A percentile compares a stretch with the other conserved stretches of the same genome.
These are phyloP conservation scores for Pagetopsis macropterus DNA, from an alignment of 2,797 vertebrate genomes.

Conservation along the genomic window DNA sequence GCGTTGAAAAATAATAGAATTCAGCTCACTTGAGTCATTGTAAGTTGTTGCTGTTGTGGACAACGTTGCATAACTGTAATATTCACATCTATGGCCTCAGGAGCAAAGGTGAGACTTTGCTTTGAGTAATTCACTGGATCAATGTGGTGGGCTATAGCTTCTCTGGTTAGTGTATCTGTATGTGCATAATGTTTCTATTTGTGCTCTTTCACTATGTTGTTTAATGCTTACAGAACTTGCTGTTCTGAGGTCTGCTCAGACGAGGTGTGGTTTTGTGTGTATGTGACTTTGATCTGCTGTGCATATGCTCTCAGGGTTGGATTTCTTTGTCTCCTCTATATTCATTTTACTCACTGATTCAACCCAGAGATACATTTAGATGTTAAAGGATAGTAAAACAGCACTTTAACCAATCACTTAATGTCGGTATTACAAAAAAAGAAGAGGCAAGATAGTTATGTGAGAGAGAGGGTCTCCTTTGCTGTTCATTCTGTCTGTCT, in stretches of 20 bases:
- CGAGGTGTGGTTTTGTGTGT: constrained; percentile 12
- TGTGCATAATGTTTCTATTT: constrained; percentile 5
- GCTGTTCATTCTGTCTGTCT: constrained; percentile 68
- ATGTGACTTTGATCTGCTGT: neutral
- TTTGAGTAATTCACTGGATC: neutral
- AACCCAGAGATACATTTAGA: constrained; percentile 27
- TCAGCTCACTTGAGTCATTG: too few relatives aligned
- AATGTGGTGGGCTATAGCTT: neutral
- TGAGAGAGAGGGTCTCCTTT: constrained; percentile 40
- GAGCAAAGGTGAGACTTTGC: neutral
- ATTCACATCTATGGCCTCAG: neutral
- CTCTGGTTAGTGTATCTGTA: neutral
- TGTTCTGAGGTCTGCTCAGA: constrained; percentile 12
- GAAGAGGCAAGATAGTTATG: neutral
- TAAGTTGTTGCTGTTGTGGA: neutral
- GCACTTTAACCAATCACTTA: neutral
- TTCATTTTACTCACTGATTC: constrained; percentile 9
- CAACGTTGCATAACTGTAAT: neutral
- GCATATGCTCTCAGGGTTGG: neutral
- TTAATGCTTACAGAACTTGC: constrained; percentile 1
- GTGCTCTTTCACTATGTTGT: constrained; percentile 13
- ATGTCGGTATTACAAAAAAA: constrained; percentile 5
- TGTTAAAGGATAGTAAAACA: constrained; percentile 43
- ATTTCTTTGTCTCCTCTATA: constrained; percentile 5
- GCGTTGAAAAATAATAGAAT: too few relatives aligned